Evolutionary conservation across 2,113 vertebrate species (phyloP), one percentile per base, ranked within the genome.

Genomic region (Oncorhynchus gorbuscha): DNA sequence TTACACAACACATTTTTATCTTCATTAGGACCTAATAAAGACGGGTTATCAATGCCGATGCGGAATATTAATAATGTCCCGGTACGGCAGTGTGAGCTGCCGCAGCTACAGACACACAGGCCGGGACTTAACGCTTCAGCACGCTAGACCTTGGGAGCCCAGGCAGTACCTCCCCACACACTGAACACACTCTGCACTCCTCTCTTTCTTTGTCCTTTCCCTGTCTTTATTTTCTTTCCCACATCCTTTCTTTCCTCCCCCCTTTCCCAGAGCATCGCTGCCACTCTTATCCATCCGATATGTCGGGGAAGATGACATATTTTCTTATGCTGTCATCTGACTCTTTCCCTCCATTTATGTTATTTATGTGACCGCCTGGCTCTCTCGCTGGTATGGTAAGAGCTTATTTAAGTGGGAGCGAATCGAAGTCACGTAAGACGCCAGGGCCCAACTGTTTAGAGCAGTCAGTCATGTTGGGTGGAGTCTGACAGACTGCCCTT

Each of bases 1-100:
- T 92, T 83, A 76, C 85, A 88, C 87, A 88, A 86, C 87, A 81
- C 88, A 85, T 85, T 83, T 86, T 89, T 86, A 85, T 92, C 91
- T 90, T 90, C 84, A 88, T 89, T 90, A 90, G 88, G 77, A 87
- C 88, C 90, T 93, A 90, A 93, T 90, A 83, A 87, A 91, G 91
- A 90, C 85, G 45, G 78, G 80, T 77, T 81, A 87, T 85, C 81
- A 82, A 78, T 76, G 78, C 84, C 81, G 61, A 85, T 82, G 77
- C 66, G 68, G 87, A 79, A 87, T 89, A 87, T 83, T 79, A 84
- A 85, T 81, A 75, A 39, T 67, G 75, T 55, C 58, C 74, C 66
- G 75, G 67, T 4, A 55, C 61, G 79, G 74, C 67, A 45, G 16
- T n/a, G 69, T 16, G 13, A 68, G 66, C 66, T 20, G 66, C 30